Base-by-base conservation (phyloP, 2,113 vertebrate species). In the Crypturellus undulatus region DNA sequence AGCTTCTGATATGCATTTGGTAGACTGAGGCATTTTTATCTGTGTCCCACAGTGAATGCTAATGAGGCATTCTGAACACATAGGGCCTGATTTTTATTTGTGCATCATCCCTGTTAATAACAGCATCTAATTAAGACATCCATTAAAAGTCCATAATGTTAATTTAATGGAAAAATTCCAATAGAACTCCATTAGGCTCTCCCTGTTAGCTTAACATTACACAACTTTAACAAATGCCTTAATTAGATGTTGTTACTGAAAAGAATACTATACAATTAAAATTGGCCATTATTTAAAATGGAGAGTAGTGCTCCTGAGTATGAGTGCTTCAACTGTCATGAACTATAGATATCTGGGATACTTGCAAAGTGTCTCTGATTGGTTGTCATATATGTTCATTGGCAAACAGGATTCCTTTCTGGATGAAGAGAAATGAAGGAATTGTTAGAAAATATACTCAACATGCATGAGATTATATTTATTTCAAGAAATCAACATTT, bases 91-190 rank as follows among this genome's bases (percentile, higher is more conserved):
- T 94, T 97, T 96, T 97, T 93, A 94, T 95, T 97, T 97, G 92
- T 95, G 91, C 73, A 93, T 96, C 87, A 92, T 93, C 71, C n/a
- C 18, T 93, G 75, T 94, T 97, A 97, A 96, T 96, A 98, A 95
- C 80, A 96, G 43, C 80, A 94, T 87, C 95, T 96, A 97, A 98
- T 97, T 96, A 97, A 97, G 93, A 94, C 79, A 96, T 94, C 90
- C 82, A 95, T 97, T 98, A 94, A 79, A 96, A 95, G 65, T 86
- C 75, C 49, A 64, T 91, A 94, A 93, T 85, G 75, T 91, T 89
- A 97, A 96, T 92, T 94, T 97, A 97, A 97, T 92, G 71, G 94
- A 84, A 96, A 96, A 97, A 95, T 91, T 97, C 73, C 92, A 96
- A 30, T 67, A 94, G 92, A 94, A 93, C 30, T 93, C 63, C 22